Percentiles rank a stretch among this genome's conserved stretches.
Conservation (phyloP, 2,797 vertebrate genomes). For the Glyptemys insculpta region DNA sequence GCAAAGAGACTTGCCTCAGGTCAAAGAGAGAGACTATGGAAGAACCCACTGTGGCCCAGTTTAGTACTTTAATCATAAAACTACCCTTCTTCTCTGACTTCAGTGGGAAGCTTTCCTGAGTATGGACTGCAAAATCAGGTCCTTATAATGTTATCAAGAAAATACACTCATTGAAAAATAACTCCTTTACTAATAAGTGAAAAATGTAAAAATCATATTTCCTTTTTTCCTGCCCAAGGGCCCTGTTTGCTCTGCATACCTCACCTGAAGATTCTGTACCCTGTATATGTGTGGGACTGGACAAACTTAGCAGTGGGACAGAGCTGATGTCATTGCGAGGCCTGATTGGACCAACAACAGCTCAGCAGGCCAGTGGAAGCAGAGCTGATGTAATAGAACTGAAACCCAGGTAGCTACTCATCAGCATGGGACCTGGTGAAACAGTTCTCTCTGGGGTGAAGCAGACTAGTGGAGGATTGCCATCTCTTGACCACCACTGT, state of each 20-base stretch:
- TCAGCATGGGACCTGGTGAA: constrained; percentile 17
- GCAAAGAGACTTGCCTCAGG: not conserved
- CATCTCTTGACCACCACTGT: not conserved
- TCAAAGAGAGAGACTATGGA: not conserved
- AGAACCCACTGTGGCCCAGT: not conserved
- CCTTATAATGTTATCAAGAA: not conserved
- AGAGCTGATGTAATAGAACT: constrained; percentile 25
- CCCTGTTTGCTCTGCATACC: accelerated
- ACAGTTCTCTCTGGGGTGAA: constrained; percentile 56
- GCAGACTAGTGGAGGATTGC: not conserved
- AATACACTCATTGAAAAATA: not conserved
- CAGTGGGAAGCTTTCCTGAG: not conserved
- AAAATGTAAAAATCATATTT: not conserved
- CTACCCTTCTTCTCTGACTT: not conserved
- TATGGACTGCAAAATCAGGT: not conserved
- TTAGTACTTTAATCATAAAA: not conserved
- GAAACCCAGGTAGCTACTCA: constrained; percentile 24
- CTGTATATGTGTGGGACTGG: not conserved
- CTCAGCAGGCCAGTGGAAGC: not conserved
- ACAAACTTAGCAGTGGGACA: not conserved
- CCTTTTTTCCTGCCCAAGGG: not conserved
- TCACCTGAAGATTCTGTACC: not conserved
- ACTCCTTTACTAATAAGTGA: accelerated
- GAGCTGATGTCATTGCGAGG: constrained; percentile 7
- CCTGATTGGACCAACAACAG: too few species aligned